Conservation (phyloP, 2,113 vertebrate species). For the Zeus faber region DNA sequence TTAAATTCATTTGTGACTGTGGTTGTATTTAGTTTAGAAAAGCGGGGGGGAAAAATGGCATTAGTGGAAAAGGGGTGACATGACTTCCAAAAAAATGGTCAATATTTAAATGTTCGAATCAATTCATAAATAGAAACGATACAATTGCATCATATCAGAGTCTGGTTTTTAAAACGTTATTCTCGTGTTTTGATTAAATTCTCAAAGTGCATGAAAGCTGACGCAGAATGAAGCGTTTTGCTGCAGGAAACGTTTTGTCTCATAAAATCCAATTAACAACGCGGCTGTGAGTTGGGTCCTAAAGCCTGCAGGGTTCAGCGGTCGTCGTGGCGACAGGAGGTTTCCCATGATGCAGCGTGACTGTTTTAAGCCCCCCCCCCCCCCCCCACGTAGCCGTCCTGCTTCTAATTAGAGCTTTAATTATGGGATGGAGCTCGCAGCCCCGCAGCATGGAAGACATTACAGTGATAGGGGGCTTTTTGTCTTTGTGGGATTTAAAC, state of each 20-base stretch:
- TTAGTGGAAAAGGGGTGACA: too few species aligned
- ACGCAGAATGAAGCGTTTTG: too few species aligned
- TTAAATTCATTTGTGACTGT: too few species aligned
- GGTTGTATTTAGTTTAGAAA: too few species aligned
- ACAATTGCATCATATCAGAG: too few species aligned
- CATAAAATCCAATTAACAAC: slow-evolving; percentile 39
- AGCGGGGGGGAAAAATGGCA: too few species aligned
- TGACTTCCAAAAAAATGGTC: too few species aligned
- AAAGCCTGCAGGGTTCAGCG: slow-evolving; percentile 63
- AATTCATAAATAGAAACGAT: too few species aligned
- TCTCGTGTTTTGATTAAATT: too few species aligned
- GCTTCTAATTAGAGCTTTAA: slow-evolving; percentile 68
- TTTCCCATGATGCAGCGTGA: slow-evolving; percentile 56
- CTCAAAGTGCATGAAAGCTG: too few species aligned
- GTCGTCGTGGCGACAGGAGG: slow-evolving; percentile 56
- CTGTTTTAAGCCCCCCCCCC: slow-evolving; percentile 52
- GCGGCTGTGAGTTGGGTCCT: slow-evolving; percentile 54
- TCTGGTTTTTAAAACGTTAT: too few species aligned
- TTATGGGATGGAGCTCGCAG: slow-evolving; percentile 49
- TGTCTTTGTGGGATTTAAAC: background rate
- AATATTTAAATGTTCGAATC: too few species aligned
- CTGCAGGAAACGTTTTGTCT: background rate
- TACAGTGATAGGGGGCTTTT: slow-evolving; percentile 42
- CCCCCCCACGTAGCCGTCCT: slow-evolving; percentile 54
- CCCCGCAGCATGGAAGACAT: slow-evolving; percentile 58